These are phyloP conservation scores for Gallirallus australis DNA, from an alignment of 2,797 vertebrate genomes.

Conservation along the genomic window DNA sequence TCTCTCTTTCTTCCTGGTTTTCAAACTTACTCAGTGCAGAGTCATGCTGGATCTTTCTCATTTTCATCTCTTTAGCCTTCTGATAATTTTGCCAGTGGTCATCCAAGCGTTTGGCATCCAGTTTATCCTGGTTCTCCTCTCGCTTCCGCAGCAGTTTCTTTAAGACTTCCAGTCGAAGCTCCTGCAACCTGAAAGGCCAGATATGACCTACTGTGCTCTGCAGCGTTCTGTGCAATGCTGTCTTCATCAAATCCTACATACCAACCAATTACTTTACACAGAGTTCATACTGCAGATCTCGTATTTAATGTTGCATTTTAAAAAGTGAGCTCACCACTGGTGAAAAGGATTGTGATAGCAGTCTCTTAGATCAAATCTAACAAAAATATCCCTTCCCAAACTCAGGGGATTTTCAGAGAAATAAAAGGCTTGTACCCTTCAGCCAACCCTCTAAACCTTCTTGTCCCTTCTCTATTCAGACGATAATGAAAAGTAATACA, in stretches of 20 bases:
- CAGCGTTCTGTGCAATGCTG: background rate
- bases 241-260: background rate
- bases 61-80: slow-evolving; percentile 79
- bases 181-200: slow-evolving; percentile 84
- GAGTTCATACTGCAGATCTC: background rate
- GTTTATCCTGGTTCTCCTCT: slow-evolving; percentile 76
- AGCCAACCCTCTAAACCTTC: background rate
- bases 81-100: slow-evolving; percentile 77
- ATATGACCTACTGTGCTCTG: background rate
- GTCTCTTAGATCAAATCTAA: background rate
- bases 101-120: slow-evolving; percentile 76
- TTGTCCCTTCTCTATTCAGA: background rate
- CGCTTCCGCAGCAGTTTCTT: slow-evolving; percentile 80
- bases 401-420: background rate
- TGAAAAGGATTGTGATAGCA: background rate
- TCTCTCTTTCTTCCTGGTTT: background rate
- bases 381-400: background rate
- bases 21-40: slow-evolving; percentile 79
- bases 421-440: background rate
- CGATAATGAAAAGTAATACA: background rate
- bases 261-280: background rate
- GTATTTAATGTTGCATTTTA: background rate
- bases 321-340: background rate
- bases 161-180: slow-evolving; percentile 83
- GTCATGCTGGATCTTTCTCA: slow-evolving; percentile 79